phyloP scores from a whole-genome alignment of 2,888 invertebrate species.

The Ditylenchus weischeri region DNA sequence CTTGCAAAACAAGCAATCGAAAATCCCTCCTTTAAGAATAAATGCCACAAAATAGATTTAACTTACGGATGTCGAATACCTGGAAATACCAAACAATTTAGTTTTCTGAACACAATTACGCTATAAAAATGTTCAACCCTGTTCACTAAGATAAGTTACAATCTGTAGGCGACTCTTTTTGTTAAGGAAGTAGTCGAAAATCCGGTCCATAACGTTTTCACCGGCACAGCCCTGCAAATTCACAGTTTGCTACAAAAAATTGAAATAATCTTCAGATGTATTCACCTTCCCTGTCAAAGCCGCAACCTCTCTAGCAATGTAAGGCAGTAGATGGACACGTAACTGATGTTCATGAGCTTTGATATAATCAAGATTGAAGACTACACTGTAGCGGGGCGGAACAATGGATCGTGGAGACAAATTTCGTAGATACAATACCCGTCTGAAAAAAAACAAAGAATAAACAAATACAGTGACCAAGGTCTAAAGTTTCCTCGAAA shows the following conservation, averaged over 20 bases:
- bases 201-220: conserved; percentile 17
- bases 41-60: not conserved
- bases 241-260: not conserved
- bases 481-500: no score
- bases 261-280: not conserved
- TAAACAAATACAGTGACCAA: no score
- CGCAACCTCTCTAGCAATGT: conserved; percentile 29
- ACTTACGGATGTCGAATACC: conserved; percentile 10
- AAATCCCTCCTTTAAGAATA: no score
- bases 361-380: conserved; percentile 29
- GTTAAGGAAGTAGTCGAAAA: conserved; percentile 19
- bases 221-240: conserved; percentile 18
- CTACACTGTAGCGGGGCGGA: conserved; percentile 24
- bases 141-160: conserved; percentile 5
- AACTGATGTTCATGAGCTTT: conserved; percentile 21
- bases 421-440: conserved; percentile 31
- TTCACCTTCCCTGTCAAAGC: conserved; percentile 26
- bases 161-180: conserved; percentile 23
- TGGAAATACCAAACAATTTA: no score
- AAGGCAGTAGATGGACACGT: conserved; percentile 30
- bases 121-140: not conserved
- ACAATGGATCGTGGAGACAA: conserved; percentile 29
- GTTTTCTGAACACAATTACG: no score
- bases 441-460: conserved; percentile 30
- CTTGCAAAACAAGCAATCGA: no score